phyloP scores from a whole-genome alignment of 2,113 vertebrate species.

The Clarias magur region DNA sequence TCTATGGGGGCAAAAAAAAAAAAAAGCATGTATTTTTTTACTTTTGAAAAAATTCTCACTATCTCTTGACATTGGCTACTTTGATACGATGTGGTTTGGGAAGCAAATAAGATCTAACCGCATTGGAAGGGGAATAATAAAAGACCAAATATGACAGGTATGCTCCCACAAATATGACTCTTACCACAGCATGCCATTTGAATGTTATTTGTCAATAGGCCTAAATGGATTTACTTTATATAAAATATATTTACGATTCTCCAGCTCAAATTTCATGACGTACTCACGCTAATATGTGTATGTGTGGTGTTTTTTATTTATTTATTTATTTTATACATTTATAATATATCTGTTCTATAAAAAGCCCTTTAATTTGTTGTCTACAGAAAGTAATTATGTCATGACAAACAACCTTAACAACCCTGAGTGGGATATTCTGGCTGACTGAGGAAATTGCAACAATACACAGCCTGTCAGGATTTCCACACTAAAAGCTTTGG shows the following conservation, averaged over 20 bases:
- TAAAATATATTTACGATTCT: not conserved
- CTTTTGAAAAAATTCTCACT: not conserved
- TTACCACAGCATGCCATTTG: not conserved
- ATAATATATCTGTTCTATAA: too few species aligned
- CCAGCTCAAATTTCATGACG: not conserved
- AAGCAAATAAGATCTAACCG: not conserved
- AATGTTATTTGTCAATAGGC: not conserved
- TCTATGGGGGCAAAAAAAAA: not conserved
- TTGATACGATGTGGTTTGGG: not conserved
- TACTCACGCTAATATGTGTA: not conserved
- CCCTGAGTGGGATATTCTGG: constrained; percentile 8
- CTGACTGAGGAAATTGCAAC: constrained; percentile 25
- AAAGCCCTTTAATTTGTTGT: not conserved
- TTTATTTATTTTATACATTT: not conserved
- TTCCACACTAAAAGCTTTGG: constrained; percentile 9
- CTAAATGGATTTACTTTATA: not conserved
- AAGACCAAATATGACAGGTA: not conserved
- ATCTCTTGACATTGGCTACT: not conserved
- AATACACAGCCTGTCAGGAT: constrained; percentile 6
- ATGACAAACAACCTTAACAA: constrained; percentile 23
- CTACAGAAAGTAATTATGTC: not conserved
- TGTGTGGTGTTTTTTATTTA: not conserved
- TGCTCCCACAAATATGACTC: not conserved
- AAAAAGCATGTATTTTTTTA: too few species aligned
- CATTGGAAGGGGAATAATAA: not conserved